A percentile compares a stretch with the other conserved stretches of the same genome.
Evolutionary conservation across 2,797 vertebrate species (phyloP).

Genomic region (Enteromius trimaculatus): DNA sequence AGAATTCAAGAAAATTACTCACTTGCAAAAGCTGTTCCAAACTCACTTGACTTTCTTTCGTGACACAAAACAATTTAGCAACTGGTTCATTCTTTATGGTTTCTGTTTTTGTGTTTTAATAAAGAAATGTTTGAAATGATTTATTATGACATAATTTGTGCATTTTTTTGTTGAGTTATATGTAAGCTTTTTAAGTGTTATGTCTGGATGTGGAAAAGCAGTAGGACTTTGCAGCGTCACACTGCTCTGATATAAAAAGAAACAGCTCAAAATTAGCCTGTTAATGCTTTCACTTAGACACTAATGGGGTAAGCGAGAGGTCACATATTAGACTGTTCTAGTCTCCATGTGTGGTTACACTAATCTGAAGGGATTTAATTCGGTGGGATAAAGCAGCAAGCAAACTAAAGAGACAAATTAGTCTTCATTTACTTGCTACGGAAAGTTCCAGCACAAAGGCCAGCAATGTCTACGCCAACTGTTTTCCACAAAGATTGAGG

Average conservation of each 20-base stretch:
- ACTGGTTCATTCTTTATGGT: not conserved
- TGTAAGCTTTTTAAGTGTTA: not conserved
- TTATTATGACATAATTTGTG: not conserved
- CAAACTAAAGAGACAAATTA: constrained; percentile 60
- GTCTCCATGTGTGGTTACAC: constrained; percentile 50
- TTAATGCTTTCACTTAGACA: constrained; percentile 45
- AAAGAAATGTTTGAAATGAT: not conserved
- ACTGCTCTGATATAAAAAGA: constrained; percentile 14
- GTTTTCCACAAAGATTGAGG: constrained; percentile 48
- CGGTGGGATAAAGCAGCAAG: constrained; percentile 48
- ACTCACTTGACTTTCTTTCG: not conserved
- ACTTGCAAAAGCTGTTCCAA: not conserved
- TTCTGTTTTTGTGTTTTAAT: not conserved
- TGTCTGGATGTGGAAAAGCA: not conserved
- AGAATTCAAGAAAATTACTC: not conserved
- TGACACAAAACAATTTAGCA: not conserved
- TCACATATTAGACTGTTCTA: constrained; percentile 50
- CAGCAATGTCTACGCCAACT: constrained; percentile 37
- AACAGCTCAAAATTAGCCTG: constrained; percentile 22
- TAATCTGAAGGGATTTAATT: constrained; percentile 60
- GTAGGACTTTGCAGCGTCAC: not conserved
- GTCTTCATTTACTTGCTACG: constrained; percentile 48
- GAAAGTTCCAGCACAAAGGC: constrained; percentile 41
- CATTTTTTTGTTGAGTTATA: not conserved
- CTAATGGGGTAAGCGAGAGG: constrained; percentile 55